A percentile compares a stretch with the other conserved stretches of the same genome.
phyloP scores from a whole-genome alignment of 30 jellyfish, hydroid and myxozoan species.

The Nemopilema nomurai region DNA sequence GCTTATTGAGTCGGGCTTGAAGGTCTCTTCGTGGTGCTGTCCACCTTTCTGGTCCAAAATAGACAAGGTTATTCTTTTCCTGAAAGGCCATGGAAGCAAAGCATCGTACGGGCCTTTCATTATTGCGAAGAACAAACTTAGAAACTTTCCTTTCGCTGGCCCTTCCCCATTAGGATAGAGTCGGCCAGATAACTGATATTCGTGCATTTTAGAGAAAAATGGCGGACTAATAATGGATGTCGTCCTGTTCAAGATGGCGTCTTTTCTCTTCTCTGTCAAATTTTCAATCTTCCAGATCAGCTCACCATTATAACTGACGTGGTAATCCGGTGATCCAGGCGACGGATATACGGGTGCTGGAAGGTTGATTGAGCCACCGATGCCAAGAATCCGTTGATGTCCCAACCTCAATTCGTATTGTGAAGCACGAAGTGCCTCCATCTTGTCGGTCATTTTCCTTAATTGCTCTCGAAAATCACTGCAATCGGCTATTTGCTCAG shows the following conservation, averaged over 20 bases:
- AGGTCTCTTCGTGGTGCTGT: constrained; percentile 31
- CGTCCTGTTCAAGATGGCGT: constrained; percentile 37
- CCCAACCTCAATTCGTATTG: constrained; percentile 13
- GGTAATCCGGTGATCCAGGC: constrained; percentile 21
- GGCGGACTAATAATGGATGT: constrained; percentile 55
- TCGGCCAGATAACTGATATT: not conserved
- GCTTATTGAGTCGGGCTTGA: constrained; percentile 30
- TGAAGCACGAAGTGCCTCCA: constrained; percentile 38
- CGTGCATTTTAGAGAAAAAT: constrained; percentile 24
- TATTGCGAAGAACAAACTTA: constrained; percentile 39
- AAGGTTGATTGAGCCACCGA: not conserved
- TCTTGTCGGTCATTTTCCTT: not conserved
- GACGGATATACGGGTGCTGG: constrained; percentile 37
- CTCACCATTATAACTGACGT: constrained; percentile 33
- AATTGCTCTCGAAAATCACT: not conserved
- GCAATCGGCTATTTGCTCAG: constrained; percentile 25
- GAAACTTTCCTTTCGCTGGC: constrained; percentile 30
- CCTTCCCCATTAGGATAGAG: constrained; percentile 55
- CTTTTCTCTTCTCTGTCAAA: constrained; percentile 32
- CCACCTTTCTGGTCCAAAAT: constrained; percentile 34
- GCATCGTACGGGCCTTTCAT: constrained; percentile 65
- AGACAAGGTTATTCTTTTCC: constrained; percentile 10
- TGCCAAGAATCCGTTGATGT: constrained; percentile 8
- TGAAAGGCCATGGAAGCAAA: constrained; percentile 45
- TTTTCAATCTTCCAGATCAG: constrained; percentile 33